A percentile compares a stretch with the other conserved stretches of the same genome.
Evolutionary conservation across 2,888 invertebrate species (phyloP).

Genomic region (Synergus itoensis): DNA sequence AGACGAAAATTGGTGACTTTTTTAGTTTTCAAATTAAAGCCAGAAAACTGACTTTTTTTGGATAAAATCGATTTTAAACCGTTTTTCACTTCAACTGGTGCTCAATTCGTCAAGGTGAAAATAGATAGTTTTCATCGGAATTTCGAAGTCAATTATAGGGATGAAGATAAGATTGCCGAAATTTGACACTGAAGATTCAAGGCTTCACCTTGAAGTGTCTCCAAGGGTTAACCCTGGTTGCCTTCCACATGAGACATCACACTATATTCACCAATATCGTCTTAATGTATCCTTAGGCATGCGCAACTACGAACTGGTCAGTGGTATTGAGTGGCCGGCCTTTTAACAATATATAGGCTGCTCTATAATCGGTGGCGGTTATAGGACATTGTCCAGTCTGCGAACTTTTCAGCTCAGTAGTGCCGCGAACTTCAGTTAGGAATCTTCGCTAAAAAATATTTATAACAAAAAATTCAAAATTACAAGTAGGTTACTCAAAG

Average conservation of each 20-base stretch:
- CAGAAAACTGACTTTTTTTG: no score
- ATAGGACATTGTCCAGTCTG: constrained; percentile 72
- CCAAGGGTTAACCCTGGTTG: constrained; percentile 45
- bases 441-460: constrained; percentile 42
- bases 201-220: constrained; percentile 64
- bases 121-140: no score
- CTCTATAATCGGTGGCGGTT: constrained; percentile 61
- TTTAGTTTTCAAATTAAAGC: no score
- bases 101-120: no score
- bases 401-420: constrained; percentile 62
- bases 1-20: no score
- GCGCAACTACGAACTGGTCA: constrained; percentile 72
- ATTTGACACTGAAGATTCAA: constrained; percentile 15
- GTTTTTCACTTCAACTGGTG: no score
- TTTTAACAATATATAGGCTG: constrained; percentile 66
- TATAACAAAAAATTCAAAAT: constrained; percentile 8
- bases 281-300: constrained; percentile 63
- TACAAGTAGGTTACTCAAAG: constrained; percentile 24
- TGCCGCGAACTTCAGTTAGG: constrained; percentile 57
- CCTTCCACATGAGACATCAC: constrained; percentile 45
- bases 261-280: constrained; percentile 59
- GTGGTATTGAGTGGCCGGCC: constrained; percentile 74
- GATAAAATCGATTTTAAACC: no score
- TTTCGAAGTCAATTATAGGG: background rate
- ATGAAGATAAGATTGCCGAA: background rate